Evolutionary conservation across 2,888 invertebrate genomes (phyloP).

Genomic region (Brenthis daphne): DNA sequence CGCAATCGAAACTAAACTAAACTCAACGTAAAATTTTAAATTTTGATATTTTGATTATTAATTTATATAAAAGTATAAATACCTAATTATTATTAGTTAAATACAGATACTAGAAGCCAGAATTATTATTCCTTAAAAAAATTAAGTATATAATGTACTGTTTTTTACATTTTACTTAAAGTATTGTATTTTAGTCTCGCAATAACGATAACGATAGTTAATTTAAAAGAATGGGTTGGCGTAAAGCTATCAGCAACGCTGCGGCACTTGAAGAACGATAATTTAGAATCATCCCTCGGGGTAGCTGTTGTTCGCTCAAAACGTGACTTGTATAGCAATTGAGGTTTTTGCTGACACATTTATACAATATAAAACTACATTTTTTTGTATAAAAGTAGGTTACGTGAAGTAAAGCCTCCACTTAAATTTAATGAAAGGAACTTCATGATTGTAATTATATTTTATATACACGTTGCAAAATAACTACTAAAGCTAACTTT

Average conservation of each 20-base stretch:
- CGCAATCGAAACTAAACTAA: too few species aligned
- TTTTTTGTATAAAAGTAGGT: conserved; percentile 4
- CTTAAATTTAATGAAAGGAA: conserved; percentile 15
- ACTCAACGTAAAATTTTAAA: too few species aligned
- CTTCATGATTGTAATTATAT: conserved; percentile 13
- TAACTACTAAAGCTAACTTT: not conserved
- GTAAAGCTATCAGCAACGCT: conserved; percentile 19
- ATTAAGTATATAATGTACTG: not conserved
- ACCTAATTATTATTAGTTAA: too few species aligned
- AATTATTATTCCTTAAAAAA: not conserved
- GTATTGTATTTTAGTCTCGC: not conserved
- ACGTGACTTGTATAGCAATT: conserved; percentile 34
- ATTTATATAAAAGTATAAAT: too few species aligned
- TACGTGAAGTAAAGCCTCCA: conserved; percentile 12
- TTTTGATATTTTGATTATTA: too few species aligned
- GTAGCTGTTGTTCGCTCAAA: conserved; percentile 42
- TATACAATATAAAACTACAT: conserved; percentile 14
- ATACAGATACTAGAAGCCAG: too few species aligned
- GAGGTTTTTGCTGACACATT: conserved; percentile 15
- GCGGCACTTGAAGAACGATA: conserved; percentile 19
- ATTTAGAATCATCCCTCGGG: conserved; percentile 25
- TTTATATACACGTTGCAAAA: conserved; percentile 14
- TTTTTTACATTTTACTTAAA: not conserved
- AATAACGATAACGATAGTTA: conserved; percentile 11
- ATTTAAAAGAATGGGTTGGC: conserved; percentile 17